Evolutionary conservation across 2,113 vertebrate genomes (phyloP).

Genomic region (Phrynosoma blainvillii): DNA sequence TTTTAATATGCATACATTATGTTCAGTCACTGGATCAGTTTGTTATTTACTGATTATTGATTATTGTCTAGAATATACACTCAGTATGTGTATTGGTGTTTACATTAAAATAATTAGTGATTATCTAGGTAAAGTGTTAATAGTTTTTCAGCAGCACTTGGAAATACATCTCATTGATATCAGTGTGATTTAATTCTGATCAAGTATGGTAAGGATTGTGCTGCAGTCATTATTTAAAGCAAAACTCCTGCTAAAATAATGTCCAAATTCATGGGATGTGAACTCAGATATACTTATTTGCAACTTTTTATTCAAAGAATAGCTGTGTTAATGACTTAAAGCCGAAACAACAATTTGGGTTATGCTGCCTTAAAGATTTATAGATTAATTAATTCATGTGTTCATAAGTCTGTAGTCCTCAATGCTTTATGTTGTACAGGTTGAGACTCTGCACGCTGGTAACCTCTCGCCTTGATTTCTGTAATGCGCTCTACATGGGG

Average conservation of each 20-base stretch:
- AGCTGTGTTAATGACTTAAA: not conserved
- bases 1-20: too few species aligned
- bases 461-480: too few species aligned
- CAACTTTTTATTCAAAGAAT: not conserved
- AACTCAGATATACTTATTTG: conserved; percentile 25
- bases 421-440: not conserved
- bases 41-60: too few species aligned
- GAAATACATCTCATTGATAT: not conserved
- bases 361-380: not conserved
- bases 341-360: not conserved
- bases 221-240: conserved; percentile 4
- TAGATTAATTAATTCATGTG: too few species aligned
- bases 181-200: not conserved
- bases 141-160: not conserved
- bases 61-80: too few species aligned
- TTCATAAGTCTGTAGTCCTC: not conserved
- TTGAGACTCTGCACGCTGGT: too few species aligned
- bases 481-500: too few species aligned
- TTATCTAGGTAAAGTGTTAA: not conserved
- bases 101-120: too few species aligned
- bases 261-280: not conserved
- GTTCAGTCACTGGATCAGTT: too few species aligned
- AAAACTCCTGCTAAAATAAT: not conserved
- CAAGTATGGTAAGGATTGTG: conserved; percentile 18
- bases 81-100: too few species aligned